Conservation (phyloP, 2,888 invertebrate species). For the Platypus cylindrus region DNA sequence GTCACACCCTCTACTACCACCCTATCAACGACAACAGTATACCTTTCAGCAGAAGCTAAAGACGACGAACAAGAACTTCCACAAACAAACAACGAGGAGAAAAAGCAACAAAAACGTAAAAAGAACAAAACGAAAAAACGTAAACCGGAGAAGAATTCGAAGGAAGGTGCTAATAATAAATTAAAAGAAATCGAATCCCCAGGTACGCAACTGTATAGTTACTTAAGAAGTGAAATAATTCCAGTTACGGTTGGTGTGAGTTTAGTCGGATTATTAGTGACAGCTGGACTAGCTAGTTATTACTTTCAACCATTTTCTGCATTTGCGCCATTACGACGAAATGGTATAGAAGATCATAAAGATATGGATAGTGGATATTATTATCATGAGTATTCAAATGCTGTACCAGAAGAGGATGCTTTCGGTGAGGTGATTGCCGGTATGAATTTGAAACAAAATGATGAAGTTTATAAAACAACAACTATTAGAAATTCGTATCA, state of each 20-base stretch:
- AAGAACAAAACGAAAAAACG: constrained; percentile 49
- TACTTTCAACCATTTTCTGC: constrained; percentile 59
- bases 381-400: constrained; percentile 56
- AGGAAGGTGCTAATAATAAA: constrained; percentile 26
- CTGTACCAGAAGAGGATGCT: constrained; percentile 65
- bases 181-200: constrained; percentile 43
- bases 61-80: constrained; percentile 22
- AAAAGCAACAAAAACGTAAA: constrained; percentile 33
- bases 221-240: constrained; percentile 66
- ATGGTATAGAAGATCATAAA: constrained; percentile 46
- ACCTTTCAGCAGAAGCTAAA: constrained; percentile 29
- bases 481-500: constrained; percentile 22
- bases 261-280: constrained; percentile 58
- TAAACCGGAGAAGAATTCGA: constrained; percentile 42
- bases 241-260: constrained; percentile 63
- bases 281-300: constrained; percentile 63
- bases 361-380: constrained; percentile 46
- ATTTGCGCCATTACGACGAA: constrained; percentile 45
- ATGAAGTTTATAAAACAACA: constrained; percentile 15
- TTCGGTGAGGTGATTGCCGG: constrained; percentile 37
- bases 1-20: constrained; percentile 13
- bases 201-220: constrained; percentile 63
- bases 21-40: constrained; percentile 11
- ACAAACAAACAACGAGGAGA: constrained; percentile 21
- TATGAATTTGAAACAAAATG: constrained; percentile 14